Base-by-base conservation (phyloP, 2,797 vertebrate genomes). In the Alca torda region DNA sequence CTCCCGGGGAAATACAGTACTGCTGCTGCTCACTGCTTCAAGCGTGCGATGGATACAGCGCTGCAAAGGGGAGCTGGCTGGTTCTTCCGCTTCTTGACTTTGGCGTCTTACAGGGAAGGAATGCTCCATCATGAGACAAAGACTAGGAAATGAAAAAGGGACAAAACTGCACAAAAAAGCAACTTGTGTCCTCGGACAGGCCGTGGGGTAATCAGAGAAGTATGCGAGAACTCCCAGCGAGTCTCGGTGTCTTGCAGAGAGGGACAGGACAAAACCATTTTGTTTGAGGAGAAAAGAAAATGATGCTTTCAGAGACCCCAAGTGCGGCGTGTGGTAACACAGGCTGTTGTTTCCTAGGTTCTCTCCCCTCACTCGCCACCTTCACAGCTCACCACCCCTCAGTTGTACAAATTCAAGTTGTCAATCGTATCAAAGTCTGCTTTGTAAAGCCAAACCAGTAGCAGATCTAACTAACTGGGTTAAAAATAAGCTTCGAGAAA, bases 401-500 rank as follows among this genome's bases (percentile, higher is more conserved):
- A 67, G 78, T 61, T 83, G 33, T 46, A 87, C 28, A 60, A 93
- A 91, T 91, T 80, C 72, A 94, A 87, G 85, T 31, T 91, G 83
- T 79, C 93, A 95, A 59, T 72, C 23, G 41, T 41, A 91, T 19
- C 24, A 31, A 92, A 80, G 60, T 43, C 79, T 77, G 64, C 82
- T 89, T 80, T 97, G 56, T 85, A 67, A 85, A 95, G 60, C 53
- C 84, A 54, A 92, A 86, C 60, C 91, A 93, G 56, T 75, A 83
- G 68, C 79, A 92, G 73, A 91, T 89, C 87, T 80, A 79, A n/a
- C n/a, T n/a, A n/a, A 69, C 84, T 45, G 46, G 37, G 76, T 91
- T 96, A 95, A 96, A 96, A 95, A 94, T 91, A 97, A 95, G 84
- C 50, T 81, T 61, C n/a, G 92, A 90, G 68, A 93, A 64, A 89